phyloP scores from a whole-genome alignment of 2,797 vertebrate genomes.

The Fundulus diaphanus region DNA sequence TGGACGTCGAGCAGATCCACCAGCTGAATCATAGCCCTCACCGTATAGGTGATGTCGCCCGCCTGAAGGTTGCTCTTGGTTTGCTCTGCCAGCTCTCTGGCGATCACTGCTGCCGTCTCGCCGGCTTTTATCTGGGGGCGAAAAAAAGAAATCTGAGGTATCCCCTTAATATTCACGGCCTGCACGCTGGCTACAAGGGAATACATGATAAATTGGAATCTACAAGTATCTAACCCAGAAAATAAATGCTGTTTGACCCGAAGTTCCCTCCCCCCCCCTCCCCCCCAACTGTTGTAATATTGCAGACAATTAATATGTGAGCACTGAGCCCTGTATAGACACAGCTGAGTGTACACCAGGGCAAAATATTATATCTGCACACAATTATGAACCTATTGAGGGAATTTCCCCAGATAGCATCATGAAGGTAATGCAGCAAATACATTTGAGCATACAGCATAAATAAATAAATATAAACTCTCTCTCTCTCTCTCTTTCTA shows the following conservation, averaged over 20 bases:
- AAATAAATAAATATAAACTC: no score
- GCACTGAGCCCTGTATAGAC: not conserved
- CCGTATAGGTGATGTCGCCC: conserved; percentile 93
- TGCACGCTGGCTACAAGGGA: conserved; percentile 11
- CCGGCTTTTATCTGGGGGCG: conserved; percentile 88
- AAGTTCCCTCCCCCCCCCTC: no score
- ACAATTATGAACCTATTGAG: conserved; percentile 74
- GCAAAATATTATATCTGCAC: conserved; percentile 59
- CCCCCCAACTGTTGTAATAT: conserved; percentile 31
- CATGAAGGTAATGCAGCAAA: conserved; percentile 54
- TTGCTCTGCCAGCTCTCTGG: conserved; percentile 94
- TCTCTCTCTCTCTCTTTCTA: no score
- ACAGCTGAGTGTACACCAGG: conserved; percentile 45
- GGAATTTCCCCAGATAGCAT: conserved; percentile 67
- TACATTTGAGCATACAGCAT: no score
- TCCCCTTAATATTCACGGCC: conserved; percentile 23
- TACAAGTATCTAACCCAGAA: conserved; percentile 27
- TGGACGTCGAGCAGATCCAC: conserved; percentile 96
- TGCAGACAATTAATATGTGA: conserved; percentile 60
- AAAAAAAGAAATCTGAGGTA: conserved; percentile 3
- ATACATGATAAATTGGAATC: conserved; percentile 45
- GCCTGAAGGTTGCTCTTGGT: conserved; percentile 92
- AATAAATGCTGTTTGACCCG: conserved; percentile 52
- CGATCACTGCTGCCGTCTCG: conserved; percentile 95
- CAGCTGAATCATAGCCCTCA: conserved; percentile 94